phyloP scores from a whole-genome alignment of 1,140 invertebrate genomes.

The Eueides isabella region DNA sequence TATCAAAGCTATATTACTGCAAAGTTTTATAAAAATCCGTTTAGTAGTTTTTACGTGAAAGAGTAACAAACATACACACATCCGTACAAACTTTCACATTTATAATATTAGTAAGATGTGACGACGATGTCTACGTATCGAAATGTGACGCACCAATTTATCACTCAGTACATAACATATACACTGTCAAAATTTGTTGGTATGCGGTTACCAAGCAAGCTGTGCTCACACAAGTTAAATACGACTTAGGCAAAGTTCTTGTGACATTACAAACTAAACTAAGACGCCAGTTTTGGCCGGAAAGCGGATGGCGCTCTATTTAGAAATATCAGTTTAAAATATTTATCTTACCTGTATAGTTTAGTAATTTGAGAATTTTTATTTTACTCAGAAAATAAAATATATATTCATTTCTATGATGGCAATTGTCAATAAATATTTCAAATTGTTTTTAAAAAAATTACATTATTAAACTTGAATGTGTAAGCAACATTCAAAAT shows the following conservation, averaged over 20 bases:
- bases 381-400: neutral
- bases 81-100: no score
- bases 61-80: no score
- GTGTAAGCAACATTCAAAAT: no score
- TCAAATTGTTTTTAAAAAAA: no score
- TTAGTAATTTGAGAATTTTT: neutral
- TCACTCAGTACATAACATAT: slow-evolving; percentile 35
- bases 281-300: slow-evolving; percentile 66
- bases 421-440: no score
- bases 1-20: no score
- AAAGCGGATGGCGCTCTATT: slow-evolving; percentile 50
- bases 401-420: no score
- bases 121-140: no score
- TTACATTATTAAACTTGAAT: no score
- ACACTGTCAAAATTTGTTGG: slow-evolving; percentile 77
- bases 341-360: neutral
- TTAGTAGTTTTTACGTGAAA: no score
- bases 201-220: slow-evolving; percentile 72
- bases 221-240: slow-evolving; percentile 75
- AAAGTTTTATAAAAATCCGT: no score
- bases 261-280: slow-evolving; percentile 66
- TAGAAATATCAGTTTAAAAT: slow-evolving; percentile 19
- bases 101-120: no score
- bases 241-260: slow-evolving; percentile 74
- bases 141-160: slow-evolving; percentile 19